These are phyloP conservation scores for Parasteatoda tepidariorum DNA, from an alignment of 1,140 invertebrate species.

Conservation along the genomic window DNA sequence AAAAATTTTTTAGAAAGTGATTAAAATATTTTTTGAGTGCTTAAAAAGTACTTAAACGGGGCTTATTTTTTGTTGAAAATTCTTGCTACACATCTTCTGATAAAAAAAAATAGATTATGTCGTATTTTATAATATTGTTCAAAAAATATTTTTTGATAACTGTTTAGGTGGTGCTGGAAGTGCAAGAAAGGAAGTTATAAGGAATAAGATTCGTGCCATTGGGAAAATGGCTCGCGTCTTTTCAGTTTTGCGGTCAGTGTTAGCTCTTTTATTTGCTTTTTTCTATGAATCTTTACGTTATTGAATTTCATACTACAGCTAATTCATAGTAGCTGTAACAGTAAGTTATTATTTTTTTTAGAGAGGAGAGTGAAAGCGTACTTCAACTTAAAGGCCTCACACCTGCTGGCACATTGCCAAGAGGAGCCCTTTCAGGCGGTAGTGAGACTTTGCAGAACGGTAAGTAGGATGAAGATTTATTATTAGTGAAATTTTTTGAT, in stretches of 20 bases:
- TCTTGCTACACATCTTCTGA: too few relatives aligned
- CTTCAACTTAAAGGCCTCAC: constrained; percentile 98
- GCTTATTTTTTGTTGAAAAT: neutral
- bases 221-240: constrained; percentile 99
- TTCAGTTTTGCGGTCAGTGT: constrained; percentile 82
- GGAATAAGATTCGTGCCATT: constrained; percentile 99
- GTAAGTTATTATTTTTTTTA: constrained; percentile 31
- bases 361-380: constrained; percentile 99
- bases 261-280: neutral
- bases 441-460: constrained; percentile 96
- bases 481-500: too few relatives aligned
- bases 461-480: constrained; percentile 67
- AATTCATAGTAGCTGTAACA: constrained; percentile 74
- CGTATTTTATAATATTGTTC: too few relatives aligned
- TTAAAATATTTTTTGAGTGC: too few relatives aligned
- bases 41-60: too few relatives aligned
- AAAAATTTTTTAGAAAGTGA: too few relatives aligned
- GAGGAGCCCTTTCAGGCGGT: constrained; percentile 96
- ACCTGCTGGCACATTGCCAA: constrained; percentile 96
- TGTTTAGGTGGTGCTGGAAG: constrained; percentile 46
- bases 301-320: neutral
- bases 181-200: constrained; percentile 98
- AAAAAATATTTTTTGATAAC: too few relatives aligned
- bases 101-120: too few relatives aligned
- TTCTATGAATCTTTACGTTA: neutral